These are phyloP conservation scores for Orientallactaga sibirica DNA, from an alignment of 2,797 vertebrate species.

Conservation along the genomic window DNA sequence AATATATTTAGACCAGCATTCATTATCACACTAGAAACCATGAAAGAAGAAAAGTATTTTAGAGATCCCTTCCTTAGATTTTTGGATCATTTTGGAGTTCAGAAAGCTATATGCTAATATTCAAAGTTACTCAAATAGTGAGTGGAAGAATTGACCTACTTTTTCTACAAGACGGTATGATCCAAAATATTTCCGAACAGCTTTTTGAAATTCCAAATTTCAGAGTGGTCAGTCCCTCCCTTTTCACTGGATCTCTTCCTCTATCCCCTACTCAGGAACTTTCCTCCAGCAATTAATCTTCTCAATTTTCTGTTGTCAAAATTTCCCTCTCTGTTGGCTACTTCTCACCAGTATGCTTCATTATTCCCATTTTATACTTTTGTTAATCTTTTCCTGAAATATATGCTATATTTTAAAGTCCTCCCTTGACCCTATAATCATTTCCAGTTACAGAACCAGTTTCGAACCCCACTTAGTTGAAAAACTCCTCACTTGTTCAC, in stretches of 20 bases:
- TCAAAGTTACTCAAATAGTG: neutral
- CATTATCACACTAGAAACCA: constrained; percentile 7
- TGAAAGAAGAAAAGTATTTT: constrained; percentile 3
- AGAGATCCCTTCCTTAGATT: neutral
- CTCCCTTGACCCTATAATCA: neutral
- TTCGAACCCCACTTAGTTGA: neutral
- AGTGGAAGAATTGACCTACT: neutral
- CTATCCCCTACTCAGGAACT: constrained; percentile 4
- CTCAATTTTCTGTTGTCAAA: neutral
- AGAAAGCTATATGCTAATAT: neutral
- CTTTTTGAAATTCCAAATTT: constrained; percentile 64
- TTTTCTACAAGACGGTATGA: neutral
- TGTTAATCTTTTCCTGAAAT: neutral
- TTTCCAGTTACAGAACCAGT: neutral
- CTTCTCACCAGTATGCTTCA: neutral
- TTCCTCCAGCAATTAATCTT: constrained; percentile 6
- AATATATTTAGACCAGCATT: neutral
- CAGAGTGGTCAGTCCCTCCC: neutral
- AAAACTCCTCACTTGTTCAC: neutral
- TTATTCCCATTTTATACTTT: constrained; percentile 2
- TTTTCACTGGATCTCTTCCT: neutral
- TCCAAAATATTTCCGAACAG: constrained; percentile 30
- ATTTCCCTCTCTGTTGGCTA: neutral
- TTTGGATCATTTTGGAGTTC: neutral
- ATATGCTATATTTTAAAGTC: neutral